Conservation (phyloP, 2,888 invertebrate genomes). For the Stramonita haemastoma region DNA sequence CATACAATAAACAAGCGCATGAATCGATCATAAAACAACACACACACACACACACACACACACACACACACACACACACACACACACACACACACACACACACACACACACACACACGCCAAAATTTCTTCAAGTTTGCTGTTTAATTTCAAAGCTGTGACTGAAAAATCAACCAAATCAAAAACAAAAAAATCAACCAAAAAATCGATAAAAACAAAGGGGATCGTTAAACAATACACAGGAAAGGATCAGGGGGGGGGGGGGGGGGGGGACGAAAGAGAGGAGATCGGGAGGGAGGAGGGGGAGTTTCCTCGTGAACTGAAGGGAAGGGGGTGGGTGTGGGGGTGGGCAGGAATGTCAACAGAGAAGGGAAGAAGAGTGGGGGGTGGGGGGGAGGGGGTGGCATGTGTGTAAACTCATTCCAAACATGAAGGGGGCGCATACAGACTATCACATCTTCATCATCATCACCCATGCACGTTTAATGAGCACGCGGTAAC, state of each 20-base stretch:
- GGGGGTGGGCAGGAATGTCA: not conserved
- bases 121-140: not conserved
- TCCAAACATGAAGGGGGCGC: not conserved
- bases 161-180: not conserved
- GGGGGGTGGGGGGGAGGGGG: too few relatives aligned
- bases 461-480: not conserved
- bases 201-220: not conserved
- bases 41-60: not conserved
- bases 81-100: not conserved
- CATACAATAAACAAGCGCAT: not conserved
- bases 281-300: not conserved
- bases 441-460: conserved; percentile 5
- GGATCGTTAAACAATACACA: too few relatives aligned
- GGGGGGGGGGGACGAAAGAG: not conserved
- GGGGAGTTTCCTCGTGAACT: not conserved
- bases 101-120: conserved; percentile 32
- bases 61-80: not conserved
- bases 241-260: not conserved
- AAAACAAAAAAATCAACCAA: not conserved
- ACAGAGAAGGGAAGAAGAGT: not conserved
- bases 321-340: not conserved
- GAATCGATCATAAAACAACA: not conserved
- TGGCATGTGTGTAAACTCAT: not conserved
- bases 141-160: conserved; percentile 9
- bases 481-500: not conserved